Conservation (phyloP, 1,140 invertebrate genomes). For the Paralvinella palmiformis region DNA sequence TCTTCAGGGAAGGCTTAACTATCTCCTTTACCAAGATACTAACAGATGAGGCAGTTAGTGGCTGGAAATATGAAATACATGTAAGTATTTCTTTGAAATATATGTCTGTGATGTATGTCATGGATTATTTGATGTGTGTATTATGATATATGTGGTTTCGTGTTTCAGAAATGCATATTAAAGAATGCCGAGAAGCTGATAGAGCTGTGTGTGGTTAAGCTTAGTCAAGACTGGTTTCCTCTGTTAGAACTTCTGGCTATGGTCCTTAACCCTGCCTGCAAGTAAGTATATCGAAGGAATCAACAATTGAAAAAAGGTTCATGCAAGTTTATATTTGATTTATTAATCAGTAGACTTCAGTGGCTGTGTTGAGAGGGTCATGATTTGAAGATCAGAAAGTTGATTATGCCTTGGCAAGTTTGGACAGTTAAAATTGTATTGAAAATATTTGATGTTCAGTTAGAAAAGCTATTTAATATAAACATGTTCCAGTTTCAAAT, state of each 20-base stretch:
- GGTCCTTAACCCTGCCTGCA: constrained; percentile 87
- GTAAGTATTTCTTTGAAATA: constrained; percentile 46
- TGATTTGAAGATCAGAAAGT: too few species aligned
- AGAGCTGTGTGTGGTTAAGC: constrained; percentile 82
- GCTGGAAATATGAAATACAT: constrained; percentile 96
- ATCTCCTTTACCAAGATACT: constrained; percentile 95
- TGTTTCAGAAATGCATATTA: constrained; percentile 71
- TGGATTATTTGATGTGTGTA: neutral
- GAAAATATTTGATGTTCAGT: too few species aligned
- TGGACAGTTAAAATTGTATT: too few species aligned
- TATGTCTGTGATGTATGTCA: neutral
- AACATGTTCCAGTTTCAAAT: too few species aligned
- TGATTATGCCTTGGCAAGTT: too few species aligned
- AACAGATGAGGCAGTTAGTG: constrained; percentile 95
- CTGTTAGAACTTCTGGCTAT: constrained; percentile 86
- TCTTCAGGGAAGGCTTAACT: constrained; percentile 89
- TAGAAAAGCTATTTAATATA: too few species aligned
- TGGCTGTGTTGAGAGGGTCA: too few species aligned
- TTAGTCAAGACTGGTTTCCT: constrained; percentile 88
- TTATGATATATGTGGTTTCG: neutral
- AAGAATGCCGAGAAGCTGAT: constrained; percentile 87
- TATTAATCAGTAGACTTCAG: too few species aligned
- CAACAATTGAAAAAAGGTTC: too few species aligned
- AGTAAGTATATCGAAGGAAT: constrained; percentile 64
- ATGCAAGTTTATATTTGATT: too few species aligned